Conservation (phyloP, 2,113 vertebrate species). For the Capreolus pygargus region DNA sequence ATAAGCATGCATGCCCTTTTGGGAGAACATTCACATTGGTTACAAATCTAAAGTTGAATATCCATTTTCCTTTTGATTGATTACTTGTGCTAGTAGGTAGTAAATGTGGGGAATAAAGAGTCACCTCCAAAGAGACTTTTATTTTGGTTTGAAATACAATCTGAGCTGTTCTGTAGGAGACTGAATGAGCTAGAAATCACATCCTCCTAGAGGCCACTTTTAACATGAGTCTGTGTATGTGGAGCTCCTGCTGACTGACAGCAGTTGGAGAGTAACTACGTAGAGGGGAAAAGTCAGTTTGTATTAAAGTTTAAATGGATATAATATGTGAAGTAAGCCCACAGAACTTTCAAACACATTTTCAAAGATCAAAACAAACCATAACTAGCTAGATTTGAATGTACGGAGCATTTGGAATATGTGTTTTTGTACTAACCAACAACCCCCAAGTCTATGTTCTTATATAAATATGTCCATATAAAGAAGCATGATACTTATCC, state of each 20-base stretch:
- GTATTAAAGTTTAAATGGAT: constrained; percentile 49
- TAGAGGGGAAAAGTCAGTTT: constrained; percentile 35
- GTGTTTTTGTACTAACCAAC: constrained; percentile 28
- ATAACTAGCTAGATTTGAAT: constrained; percentile 50
- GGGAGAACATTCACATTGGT: neutral
- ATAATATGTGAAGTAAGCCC: constrained; percentile 22
- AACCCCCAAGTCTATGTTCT: constrained; percentile 1
- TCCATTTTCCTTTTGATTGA: neutral
- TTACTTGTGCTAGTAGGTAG: constrained; percentile 20
- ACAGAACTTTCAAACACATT: constrained; percentile 38
- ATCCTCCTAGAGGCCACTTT: neutral
- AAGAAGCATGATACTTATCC: neutral
- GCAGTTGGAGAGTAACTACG: neutral
- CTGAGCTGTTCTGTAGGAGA: neutral
- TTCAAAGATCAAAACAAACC: constrained; percentile 64
- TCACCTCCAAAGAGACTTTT: neutral
- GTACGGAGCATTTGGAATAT: constrained; percentile 41
- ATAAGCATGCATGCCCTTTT: neutral
- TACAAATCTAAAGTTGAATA: neutral
- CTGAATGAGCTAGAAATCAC: neutral
- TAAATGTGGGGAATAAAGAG: neutral
- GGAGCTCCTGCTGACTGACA: constrained; percentile 2
- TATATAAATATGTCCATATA: constrained; percentile 41
- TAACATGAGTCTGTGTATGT: neutral
- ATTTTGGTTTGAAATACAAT: constrained; percentile 51